Evolutionary conservation across 2,113 vertebrate species (phyloP).

Genomic region (Gymnogyps californianus): DNA sequence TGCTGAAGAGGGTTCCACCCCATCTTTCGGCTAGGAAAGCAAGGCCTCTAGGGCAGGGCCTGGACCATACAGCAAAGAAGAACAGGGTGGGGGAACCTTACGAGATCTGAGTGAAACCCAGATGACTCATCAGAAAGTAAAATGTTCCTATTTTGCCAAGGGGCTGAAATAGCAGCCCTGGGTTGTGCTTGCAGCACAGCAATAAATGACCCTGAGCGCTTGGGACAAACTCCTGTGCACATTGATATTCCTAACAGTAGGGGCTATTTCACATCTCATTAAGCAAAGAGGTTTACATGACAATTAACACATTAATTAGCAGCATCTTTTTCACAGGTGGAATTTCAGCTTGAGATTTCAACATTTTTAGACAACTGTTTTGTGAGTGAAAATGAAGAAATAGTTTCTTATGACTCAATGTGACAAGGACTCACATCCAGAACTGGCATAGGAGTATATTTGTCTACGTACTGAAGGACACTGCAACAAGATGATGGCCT

Average conservation of each 20-base stretch:
- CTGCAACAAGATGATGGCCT: rapidly evolving
- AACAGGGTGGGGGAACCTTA: background rate
- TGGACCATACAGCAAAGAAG: background rate
- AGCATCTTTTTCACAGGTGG: background rate
- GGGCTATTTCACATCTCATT: constrained; percentile 10
- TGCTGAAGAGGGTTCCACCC: background rate
- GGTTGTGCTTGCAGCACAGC: background rate
- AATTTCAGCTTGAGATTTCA: background rate
- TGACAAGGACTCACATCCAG: background rate
- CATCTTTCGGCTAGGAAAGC: background rate
- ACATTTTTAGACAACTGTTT: background rate
- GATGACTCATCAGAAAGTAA: constrained; percentile 57
- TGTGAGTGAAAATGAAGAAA: background rate
- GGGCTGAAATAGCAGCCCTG: constrained; percentile 26
- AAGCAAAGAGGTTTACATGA: constrained; percentile 4
- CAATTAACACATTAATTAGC: constrained; percentile 35
- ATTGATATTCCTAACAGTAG: background rate
- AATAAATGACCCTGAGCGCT: background rate
- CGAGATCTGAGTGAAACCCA: background rate
- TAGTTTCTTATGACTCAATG: background rate
- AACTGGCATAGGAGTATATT: background rate
- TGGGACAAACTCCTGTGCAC: background rate
- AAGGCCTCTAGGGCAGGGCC: background rate
- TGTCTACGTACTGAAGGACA: background rate
- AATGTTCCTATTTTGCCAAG: constrained; percentile 31